Percentiles rank a stretch among this genome's conserved stretches.
Conservation (phyloP, 2,888 invertebrate species). For the Orchesella flavescens region DNA sequence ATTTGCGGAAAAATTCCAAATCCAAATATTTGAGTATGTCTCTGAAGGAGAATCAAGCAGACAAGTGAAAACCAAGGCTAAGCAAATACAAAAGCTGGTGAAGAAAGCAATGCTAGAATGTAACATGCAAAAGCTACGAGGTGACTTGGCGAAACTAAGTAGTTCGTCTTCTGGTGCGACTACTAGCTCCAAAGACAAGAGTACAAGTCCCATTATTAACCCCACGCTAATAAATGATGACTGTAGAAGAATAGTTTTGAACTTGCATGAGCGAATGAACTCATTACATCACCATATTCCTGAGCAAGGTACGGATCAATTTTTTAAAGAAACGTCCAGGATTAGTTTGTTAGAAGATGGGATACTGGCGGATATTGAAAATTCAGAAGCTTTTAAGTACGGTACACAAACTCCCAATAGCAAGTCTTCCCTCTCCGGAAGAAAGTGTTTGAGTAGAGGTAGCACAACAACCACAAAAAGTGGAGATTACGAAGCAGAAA, state of each 20-base stretch:
- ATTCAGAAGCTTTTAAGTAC: slow-evolving; percentile 19
- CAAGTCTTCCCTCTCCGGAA: background rate
- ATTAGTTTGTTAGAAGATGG: slow-evolving; percentile 37
- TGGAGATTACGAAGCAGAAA: background rate
- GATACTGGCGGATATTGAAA: slow-evolving; percentile 30
- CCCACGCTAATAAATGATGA: slow-evolving; percentile 16
- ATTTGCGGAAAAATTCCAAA: slow-evolving; percentile 28
- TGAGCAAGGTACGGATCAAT: background rate
- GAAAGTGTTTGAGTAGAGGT: background rate
- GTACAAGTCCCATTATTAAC: background rate
- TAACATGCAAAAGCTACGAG: slow-evolving; percentile 1
- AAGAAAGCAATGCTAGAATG: background rate
- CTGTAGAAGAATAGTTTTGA: slow-evolving; percentile 34
- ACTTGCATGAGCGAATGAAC: slow-evolving; percentile 27
- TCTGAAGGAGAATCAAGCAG: slow-evolving; percentile 6
- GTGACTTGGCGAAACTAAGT: too few relatives aligned
- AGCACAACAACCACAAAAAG: background rate
- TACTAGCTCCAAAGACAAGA: background rate
- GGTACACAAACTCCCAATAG: background rate
- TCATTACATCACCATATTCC: background rate
- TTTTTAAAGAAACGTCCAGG: background rate
- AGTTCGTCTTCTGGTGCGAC: too few relatives aligned
- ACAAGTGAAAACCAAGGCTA: slow-evolving; percentile 15
- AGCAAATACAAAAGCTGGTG: slow-evolving; percentile 6
- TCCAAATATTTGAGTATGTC: slow-evolving; percentile 16